phyloP scores from a whole-genome alignment of 37 sponge, comb jelly and placozoan species.

The Ianthella basta region DNA sequence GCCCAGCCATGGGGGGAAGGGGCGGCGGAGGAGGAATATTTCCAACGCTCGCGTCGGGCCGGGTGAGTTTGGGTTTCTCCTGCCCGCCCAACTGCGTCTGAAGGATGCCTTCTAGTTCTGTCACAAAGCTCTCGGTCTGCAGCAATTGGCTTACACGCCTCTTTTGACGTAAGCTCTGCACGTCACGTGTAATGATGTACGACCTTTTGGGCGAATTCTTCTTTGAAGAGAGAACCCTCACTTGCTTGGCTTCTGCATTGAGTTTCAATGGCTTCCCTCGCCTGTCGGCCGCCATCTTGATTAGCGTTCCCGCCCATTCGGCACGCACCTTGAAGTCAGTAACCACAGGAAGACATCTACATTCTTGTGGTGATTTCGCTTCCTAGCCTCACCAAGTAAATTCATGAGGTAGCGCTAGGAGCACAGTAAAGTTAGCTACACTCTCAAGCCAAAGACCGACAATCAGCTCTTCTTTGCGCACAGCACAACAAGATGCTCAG shows the following conservation, averaged over 20 bases:
- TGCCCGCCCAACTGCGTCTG: conserved; percentile 46
- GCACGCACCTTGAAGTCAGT: not conserved
- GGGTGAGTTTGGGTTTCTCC: not conserved
- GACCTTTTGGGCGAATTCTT: conserved; percentile 15
- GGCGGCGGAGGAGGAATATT: conserved; percentile 10
- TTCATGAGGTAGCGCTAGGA: too few species aligned
- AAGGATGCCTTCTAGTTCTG: conserved; percentile 73
- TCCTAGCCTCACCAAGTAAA: too few species aligned
- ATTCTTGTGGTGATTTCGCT: too few species aligned
- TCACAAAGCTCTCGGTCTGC: conserved; percentile 43
- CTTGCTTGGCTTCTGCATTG: not conserved
- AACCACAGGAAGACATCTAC: too few species aligned
- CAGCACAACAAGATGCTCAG: too few species aligned
- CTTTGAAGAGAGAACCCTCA: not conserved
- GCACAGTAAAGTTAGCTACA: too few species aligned
- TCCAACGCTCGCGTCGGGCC: conserved; percentile 8
- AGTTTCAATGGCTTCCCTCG: not conserved
- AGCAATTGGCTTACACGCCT: conserved; percentile 67
- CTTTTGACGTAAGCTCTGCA: conserved; percentile 45
- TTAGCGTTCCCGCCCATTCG: not conserved
- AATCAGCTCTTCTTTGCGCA: too few species aligned
- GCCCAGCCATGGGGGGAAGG: not conserved
- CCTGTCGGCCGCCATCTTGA: conserved; percentile 13
- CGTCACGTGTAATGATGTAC: conserved; percentile 57
- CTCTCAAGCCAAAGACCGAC: too few species aligned